Base-by-base conservation (phyloP, 2,797 vertebrate genomes). In the Dendrocincla tyrannina region DNA sequence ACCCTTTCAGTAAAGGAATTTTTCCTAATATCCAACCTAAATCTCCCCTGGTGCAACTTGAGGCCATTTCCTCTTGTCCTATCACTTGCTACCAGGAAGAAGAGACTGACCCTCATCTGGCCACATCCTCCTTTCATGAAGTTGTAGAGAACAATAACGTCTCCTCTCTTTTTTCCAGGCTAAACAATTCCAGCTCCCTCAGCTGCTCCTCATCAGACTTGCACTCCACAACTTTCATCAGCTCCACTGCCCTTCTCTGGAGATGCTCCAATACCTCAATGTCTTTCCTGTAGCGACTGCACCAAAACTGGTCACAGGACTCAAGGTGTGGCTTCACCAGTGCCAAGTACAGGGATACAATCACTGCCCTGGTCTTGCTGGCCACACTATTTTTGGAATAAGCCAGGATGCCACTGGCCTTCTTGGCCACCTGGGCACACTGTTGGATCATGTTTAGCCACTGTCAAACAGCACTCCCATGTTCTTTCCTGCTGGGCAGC, bases 261-360 rank as follows among this genome's bases (percentile, higher is more conserved):
- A 41, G 22, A 27, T 16, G 5, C 28, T 30, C n/a, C 64, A 52
- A 30, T 13, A 32, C 10, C 11, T 58, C 63, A 58, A 7, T 15
- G n/a, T 20, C 56, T 13, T 28, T 59, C 22, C 70, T 81, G 39
- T 15, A 9, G 1, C 11, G 15, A 41, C 17, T 8, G 37, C 24
- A 22, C 12, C 20, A 75, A 50, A 32, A 11, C 15, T 17, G 22
- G 63, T 15, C 28, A 32, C 9, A 46, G 49, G 24, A 67, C 27
- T 50, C 2, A 1, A 46, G 15, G 15, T 32, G 25, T 0, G 0
- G n/a, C 30, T 37, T 58, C 37, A 41, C 7, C 50, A 75, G 37
- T 17, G 9, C 9, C 0, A 0, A 56, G 6, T 27, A 27, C n/a
- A 63, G 9, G 1, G 5, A 7, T 42, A 52, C 4, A 23, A 8